Base-by-base conservation (phyloP, 2,797 vertebrate genomes). In the Enteromius trimaculatus region DNA sequence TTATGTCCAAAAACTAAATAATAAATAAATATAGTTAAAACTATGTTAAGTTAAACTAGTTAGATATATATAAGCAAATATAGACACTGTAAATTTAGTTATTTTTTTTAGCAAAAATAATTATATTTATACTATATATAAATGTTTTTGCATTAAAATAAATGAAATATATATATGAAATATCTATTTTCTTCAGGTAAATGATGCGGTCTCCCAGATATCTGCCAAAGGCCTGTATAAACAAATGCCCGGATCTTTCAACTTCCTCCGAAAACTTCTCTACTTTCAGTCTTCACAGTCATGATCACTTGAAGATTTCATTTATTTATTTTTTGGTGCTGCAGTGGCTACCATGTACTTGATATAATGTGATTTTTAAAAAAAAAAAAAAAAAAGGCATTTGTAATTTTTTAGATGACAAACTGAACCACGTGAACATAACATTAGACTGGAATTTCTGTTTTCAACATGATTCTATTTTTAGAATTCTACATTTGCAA, bases 241-340 rank as follows among this genome's bases (percentile, higher is more conserved):
- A 86, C 98, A 99, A 92, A 99, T 98, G 79, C 97, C 98, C 0
- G 96, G 96, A 60, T 97, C 93, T 34, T 97, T 99, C 89, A 98
- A 98, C 87, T 99, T 97, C 78, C 97, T 99, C 39, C 96, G 97
- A 66, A 99, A 98, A 87, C 94, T 83, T 42, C 92, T 99, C 81
- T 96, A 95, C 90, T 99, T 99, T 80, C 65, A 82, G 84, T 47
- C 64, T 26, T 64, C 49, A 7, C 70, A 53, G 55, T 44, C 58
- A 77, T 86, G 62, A 87, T 77, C 19, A 3, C 29, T 31, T 58
- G 49, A 68, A 51, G 70, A 65, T 3, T 21, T 53, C 2, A 7
- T 58, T 26, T 23, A 26, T 23, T 26, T 34, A 34, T 6, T 6
- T 60, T 26, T 14, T 10, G 39, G 39, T 14, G 58, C 58, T 62